phyloP scores from a whole-genome alignment of 2,888 invertebrate species.

The Lasioglossum marginatum region DNA sequence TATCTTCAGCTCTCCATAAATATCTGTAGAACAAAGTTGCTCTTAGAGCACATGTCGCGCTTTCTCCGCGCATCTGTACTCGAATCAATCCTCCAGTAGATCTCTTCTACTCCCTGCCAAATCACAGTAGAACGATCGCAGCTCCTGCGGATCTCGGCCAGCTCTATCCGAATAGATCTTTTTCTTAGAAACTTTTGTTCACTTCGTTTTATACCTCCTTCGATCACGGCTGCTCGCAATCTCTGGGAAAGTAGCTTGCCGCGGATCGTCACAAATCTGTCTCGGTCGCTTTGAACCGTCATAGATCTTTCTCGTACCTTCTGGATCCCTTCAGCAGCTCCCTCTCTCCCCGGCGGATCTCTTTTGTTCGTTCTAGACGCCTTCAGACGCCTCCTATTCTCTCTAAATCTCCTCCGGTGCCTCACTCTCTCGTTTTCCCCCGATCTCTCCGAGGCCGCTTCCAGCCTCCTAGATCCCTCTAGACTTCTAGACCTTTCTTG shows the following conservation, averaged over 20 bases:
- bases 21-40: not conserved
- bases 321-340: not conserved
- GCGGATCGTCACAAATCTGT: not conserved
- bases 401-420: conserved; percentile 4
- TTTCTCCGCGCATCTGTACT: not conserved
- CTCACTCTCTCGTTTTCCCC: not conserved
- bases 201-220: not conserved
- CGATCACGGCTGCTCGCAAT: not conserved
- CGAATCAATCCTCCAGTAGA: not conserved
- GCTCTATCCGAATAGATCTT: not conserved
- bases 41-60: not conserved
- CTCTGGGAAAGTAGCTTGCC: not conserved
- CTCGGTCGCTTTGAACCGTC: not conserved
- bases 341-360: not conserved
- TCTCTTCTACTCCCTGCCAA: not conserved
- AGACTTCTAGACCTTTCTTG: conserved; percentile 23
- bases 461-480: conserved; percentile 9
- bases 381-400: not conserved
- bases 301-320: not conserved
- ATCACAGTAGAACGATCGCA: not conserved
- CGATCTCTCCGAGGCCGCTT: not conserved
- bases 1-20: not conserved
- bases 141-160: not conserved
- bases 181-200: not conserved
- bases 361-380: conserved; percentile 14